Evolutionary conservation across 2,888 invertebrate genomes (phyloP).

Genomic region (Lymantria dispar): DNA sequence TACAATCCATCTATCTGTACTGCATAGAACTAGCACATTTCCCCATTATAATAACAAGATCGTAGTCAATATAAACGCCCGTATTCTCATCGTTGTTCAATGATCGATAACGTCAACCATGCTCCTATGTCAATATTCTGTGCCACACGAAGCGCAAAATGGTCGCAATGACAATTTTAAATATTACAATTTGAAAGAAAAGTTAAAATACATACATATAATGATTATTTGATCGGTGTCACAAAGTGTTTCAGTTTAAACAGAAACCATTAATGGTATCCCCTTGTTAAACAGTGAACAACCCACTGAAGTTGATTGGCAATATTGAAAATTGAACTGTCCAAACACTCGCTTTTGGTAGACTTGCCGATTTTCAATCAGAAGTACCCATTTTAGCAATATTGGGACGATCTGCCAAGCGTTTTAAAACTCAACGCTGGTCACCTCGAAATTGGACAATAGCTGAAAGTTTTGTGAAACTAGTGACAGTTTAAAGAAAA

Average conservation of each 20-base stretch:
- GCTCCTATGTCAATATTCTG: too few relatives aligned
- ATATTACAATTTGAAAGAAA: too few relatives aligned
- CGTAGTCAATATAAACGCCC: too few relatives aligned
- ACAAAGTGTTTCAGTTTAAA: conserved; percentile 62
- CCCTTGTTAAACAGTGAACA: conserved; percentile 54
- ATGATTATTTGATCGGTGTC: conserved; percentile 49
- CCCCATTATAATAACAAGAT: too few relatives aligned
- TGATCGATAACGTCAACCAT: too few relatives aligned
- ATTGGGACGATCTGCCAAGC: conserved; percentile 48
- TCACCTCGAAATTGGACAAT: conserved; percentile 36
- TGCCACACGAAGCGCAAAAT: too few relatives aligned
- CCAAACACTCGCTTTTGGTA: conserved; percentile 54
- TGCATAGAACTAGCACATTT: too few relatives aligned
- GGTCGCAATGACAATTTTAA: too few relatives aligned
- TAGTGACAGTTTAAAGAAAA: neutral
- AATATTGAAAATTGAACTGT: conserved; percentile 65
- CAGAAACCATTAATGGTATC: conserved; percentile 43
- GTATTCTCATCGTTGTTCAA: too few relatives aligned
- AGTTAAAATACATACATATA: conserved; percentile 37
- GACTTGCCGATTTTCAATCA: conserved; percentile 56
- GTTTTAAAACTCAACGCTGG: conserved; percentile 32
- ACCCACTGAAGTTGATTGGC: conserved; percentile 58
- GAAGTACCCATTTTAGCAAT: conserved; percentile 42
- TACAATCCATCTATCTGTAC: too few relatives aligned
- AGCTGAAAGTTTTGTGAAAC: conserved; percentile 10